A percentile compares a stretch with the other conserved stretches of the same genome.
These are phyloP conservation scores for Zaprionus obscuricornis DNA, from an alignment of 2,888 invertebrate species.

Conservation along the genomic window DNA sequence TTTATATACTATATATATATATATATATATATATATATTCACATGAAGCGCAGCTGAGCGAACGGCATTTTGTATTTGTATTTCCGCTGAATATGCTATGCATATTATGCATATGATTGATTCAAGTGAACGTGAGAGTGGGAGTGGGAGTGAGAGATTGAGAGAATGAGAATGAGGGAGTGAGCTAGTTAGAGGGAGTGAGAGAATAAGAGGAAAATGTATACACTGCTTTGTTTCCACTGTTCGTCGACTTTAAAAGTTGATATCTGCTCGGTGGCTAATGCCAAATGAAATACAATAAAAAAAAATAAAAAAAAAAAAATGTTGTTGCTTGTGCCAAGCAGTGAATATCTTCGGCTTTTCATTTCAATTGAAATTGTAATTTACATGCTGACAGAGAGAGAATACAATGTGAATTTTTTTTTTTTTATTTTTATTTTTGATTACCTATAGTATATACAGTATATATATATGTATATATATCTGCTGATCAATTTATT, in stretches of 20 bases:
- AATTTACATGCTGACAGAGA: conserved; percentile 2
- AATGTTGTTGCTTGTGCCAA: neutral
- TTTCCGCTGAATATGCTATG: conserved; percentile 62
- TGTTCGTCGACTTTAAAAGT: too few species aligned
- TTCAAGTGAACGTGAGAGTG: too few species aligned
- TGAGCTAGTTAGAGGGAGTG: neutral
- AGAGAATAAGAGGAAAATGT: too few species aligned
- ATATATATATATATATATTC: conserved; percentile 8
- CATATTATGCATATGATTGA: neutral
- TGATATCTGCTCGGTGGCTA: too few species aligned
- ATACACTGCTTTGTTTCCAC: too few species aligned
- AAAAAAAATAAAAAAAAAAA: conserved; percentile 1
- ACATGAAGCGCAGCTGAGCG: conserved; percentile 38
- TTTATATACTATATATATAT: neutral
- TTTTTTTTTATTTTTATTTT: neutral
- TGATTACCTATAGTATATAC: too few species aligned
- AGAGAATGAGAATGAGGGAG: neutral
- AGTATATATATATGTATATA: neutral
- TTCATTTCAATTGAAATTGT: conserved; percentile 50
- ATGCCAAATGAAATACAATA: too few species aligned
- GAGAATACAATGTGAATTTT: neutral
- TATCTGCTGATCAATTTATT: too few species aligned
- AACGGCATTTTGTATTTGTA: conserved; percentile 40
- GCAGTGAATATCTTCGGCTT: neutral
- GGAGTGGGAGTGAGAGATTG: conserved; percentile 18